Base-by-base conservation (phyloP, 2,888 invertebrate species). In the Didymodactylos carnosus region DNA sequence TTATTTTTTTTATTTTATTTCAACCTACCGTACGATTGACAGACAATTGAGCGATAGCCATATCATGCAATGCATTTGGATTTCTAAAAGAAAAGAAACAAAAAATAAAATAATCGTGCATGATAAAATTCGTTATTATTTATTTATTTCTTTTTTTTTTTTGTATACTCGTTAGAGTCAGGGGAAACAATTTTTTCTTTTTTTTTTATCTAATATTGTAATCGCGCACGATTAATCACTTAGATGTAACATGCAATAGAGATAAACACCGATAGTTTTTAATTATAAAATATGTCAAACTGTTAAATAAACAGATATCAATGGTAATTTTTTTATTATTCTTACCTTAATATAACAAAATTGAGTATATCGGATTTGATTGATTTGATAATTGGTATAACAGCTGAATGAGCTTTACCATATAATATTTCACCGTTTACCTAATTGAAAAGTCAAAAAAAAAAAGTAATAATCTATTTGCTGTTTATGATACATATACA, bases 331-430 rank as follows among this genome's bases (percentile, higher is more conserved):
- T 69, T 23, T 8, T 23, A 29, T 23, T 29, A 23, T 41, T 41
- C 16, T 41, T 69, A 69, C 69, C 69, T 39, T 3, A 69, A n/a
- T n/a, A 62, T 13, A 6, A 74, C 71, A 14, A 74, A 39, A 39
- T 53, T 71, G 0, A 74, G 19, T 35, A 53, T 53, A 19, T 71
- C 29, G 23, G 49, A 51, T 71, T 72, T 71, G 7, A 74, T 71
- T 25, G 43, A 71, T 41, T 69, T 71, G n/a, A 74, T 74, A 4
- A 74, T 53, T 46, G 74, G 74, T 8, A 71, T 71, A 2, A 71
- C 74, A 16, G 71, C 41, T 14, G 74, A 74, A 46, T 74, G 74
- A 27, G 74, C 74, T 41, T 71, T 39, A 25, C 74, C 74, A 23
- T 71, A 71, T 39, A 74, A 35, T 16, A 19, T 39, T 40, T 74